Percentiles rank a stretch among this genome's conserved stretches.
Evolutionary conservation across 1,140 invertebrate species (phyloP).

Genomic region (Leptopilina boulardi): DNA sequence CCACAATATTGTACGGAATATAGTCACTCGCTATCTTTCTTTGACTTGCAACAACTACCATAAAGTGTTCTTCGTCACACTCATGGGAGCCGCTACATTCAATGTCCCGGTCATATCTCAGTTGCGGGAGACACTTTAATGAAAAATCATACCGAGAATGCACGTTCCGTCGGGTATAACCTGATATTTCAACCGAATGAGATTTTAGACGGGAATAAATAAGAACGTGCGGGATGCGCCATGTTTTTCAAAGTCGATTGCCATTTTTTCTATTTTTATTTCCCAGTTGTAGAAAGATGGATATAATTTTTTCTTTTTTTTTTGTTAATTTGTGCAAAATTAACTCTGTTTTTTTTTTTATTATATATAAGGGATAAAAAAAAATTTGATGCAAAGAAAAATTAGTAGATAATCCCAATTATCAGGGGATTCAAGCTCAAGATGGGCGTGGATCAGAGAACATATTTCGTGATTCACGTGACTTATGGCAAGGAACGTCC

Average conservation of each 20-base stretch:
- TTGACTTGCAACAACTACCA: slow-evolving; percentile 35
- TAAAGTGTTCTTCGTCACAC: slow-evolving; percentile 55
- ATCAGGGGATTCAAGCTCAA: slow-evolving; percentile 53
- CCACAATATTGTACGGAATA: slow-evolving; percentile 70
- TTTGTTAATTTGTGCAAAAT: too few relatives aligned
- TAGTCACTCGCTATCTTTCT: slow-evolving; percentile 53
- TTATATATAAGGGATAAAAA: too few relatives aligned
- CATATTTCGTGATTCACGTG: slow-evolving; percentile 74
- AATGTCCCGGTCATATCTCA: slow-evolving; percentile 75
- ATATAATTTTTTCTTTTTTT: background rate
- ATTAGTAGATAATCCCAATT: slow-evolving; percentile 72
- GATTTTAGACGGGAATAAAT: slow-evolving; percentile 75
- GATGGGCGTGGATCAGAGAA: slow-evolving; percentile 69
- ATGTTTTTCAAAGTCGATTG: slow-evolving; percentile 40
- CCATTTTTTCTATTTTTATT: slow-evolving; percentile 45
- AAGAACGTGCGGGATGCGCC: slow-evolving; percentile 59
- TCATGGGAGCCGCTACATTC: slow-evolving; percentile 71
- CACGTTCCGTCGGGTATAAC: slow-evolving; percentile 67
- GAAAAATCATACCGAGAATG: slow-evolving; percentile 75
- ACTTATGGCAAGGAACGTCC: slow-evolving; percentile 57
- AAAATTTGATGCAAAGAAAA: slow-evolving; percentile 59
- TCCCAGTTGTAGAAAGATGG: slow-evolving; percentile 44
- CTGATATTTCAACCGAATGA: slow-evolving; percentile 74
- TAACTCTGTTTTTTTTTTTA: too few relatives aligned
- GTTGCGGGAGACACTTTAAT: slow-evolving; percentile 73